Evolutionary conservation across 2,797 vertebrate genomes (phyloP), one percentile per base, ranked within the genome.

Genomic region (Xenopus petersii): DNA sequence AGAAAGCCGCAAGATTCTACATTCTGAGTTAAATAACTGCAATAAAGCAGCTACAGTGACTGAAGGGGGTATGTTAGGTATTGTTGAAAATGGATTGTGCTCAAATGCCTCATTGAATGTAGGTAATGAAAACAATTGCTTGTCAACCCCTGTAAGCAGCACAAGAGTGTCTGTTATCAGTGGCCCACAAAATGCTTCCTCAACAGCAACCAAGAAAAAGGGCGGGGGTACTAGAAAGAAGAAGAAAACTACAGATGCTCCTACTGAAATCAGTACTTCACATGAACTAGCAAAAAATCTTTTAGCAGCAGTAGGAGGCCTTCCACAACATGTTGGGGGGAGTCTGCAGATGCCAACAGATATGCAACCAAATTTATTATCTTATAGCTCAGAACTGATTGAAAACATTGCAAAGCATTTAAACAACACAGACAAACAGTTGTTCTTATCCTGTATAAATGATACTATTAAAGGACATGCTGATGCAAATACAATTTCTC

Each of bases 151-250:
- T 26, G 62, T 74, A 48, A 93, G 82, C 48, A 82, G 82, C 72
- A 79, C 93, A 13, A 62, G 86, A 42, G 85, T 88, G 79, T 86
- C 87, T 16, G 91, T 92, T 80, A 89, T 89, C 74, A 91, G 82
- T 74, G 88, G 83, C 56, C 87, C 90, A 77, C 87, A 87, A 75
- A 89, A 86, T 79, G 79, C 82, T 54, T 83, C 86, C 55, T 83
- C 87, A 58, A 87, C 83, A 74, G 84, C 54, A 71, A 88, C 87
- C 85, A 92, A 92, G 84, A 91, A 92, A 67, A 90, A 89, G 73
- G 88, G 83, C 64, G 88, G 86, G 73, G 86, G 89, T 85, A 92
- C 91, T 73, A 93, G 94, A 74, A 91, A 88, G 84, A 92, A 86
- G 82, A 89, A 89, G 79, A 92, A 91, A 89, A 79, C 81, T 70